phyloP scores from a whole-genome alignment of 2,888 invertebrate genomes.

The Caenorhabditis japonica region DNA sequence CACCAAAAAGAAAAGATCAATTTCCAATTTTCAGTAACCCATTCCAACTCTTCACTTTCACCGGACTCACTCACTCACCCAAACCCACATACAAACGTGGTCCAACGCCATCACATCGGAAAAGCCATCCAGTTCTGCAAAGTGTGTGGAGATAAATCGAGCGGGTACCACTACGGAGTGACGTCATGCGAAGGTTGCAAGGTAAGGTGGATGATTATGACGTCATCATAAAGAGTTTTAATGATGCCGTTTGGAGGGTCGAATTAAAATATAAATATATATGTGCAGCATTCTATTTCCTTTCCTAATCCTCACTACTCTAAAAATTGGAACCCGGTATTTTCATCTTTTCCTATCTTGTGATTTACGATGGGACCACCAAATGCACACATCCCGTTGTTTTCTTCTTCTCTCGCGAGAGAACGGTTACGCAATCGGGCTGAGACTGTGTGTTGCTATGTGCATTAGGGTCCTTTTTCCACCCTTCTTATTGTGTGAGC shows the following conservation, averaged over 20 bases:
- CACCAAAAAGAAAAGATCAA: background rate
- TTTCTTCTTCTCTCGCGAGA: too few relatives aligned
- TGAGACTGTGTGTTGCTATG: constrained; percentile 26
- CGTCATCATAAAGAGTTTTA: constrained; percentile 4
- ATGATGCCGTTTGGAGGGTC: constrained; percentile 16
- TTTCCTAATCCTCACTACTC: too few relatives aligned
- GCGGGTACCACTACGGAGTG: constrained; percentile 97
- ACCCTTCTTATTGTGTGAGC: constrained; percentile 23
- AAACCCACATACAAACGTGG: too few relatives aligned
- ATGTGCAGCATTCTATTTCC: too few relatives aligned
- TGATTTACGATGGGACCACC: too few relatives aligned
- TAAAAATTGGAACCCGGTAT: too few relatives aligned
- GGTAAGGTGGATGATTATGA: constrained; percentile 81
- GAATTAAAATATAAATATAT: too few relatives aligned
- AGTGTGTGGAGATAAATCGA: constrained; percentile 95
- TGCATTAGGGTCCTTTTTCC: constrained; percentile 18
- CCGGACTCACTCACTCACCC: constrained; percentile 16
- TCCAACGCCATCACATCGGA: background rate
- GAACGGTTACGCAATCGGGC: constrained; percentile 18
- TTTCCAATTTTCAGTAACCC: constrained; percentile 23
- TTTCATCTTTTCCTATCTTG: too few relatives aligned
- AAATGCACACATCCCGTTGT: too few relatives aligned
- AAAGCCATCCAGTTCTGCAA: constrained; percentile 79
- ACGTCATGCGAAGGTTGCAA: constrained; percentile 98
- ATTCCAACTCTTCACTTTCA: constrained; percentile 34